Conservation (phyloP, 2,797 vertebrate species). For the Poeciliopsis infans region DNA sequence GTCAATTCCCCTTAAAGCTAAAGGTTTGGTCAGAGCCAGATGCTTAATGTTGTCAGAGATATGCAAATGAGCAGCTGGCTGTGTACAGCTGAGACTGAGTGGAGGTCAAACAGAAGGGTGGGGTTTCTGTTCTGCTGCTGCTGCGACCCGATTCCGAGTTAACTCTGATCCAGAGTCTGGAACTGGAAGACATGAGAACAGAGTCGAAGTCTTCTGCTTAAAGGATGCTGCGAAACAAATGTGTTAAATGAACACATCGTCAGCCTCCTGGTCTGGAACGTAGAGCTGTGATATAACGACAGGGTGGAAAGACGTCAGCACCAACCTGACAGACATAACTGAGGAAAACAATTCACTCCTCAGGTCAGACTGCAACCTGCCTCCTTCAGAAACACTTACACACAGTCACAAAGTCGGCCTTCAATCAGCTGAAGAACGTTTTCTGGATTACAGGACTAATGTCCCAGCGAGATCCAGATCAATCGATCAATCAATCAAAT, state of each 20-base stretch:
- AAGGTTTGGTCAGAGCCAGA: slow-evolving; percentile 54
- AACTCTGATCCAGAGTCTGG: neutral
- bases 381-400: neutral
- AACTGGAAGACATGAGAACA: neutral
- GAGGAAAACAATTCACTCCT: neutral
- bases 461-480: no score
- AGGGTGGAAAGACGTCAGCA: neutral
- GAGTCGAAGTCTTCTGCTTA: no score
- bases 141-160: neutral
- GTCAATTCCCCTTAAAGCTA: slow-evolving; percentile 44
- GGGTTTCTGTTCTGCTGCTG: slow-evolving; percentile 13
- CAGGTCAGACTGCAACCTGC: neutral
- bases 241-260: neutral
- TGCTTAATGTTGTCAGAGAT: slow-evolving; percentile 61
- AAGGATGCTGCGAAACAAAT: neutral
- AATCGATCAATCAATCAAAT: no score
- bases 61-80: slow-evolving; percentile 68
- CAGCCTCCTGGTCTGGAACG: neutral
- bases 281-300: neutral
- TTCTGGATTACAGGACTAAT: no score
- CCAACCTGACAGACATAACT: neutral
- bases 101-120: slow-evolving; percentile 53
- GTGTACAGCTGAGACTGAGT: slow-evolving; percentile 49
- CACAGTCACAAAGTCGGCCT: no score
- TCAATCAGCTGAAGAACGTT: no score